A percentile compares a stretch with the other conserved stretches of the same genome.
phyloP scores from a whole-genome alignment of 2,888 invertebrate species.

The Electrophaes corylata region DNA sequence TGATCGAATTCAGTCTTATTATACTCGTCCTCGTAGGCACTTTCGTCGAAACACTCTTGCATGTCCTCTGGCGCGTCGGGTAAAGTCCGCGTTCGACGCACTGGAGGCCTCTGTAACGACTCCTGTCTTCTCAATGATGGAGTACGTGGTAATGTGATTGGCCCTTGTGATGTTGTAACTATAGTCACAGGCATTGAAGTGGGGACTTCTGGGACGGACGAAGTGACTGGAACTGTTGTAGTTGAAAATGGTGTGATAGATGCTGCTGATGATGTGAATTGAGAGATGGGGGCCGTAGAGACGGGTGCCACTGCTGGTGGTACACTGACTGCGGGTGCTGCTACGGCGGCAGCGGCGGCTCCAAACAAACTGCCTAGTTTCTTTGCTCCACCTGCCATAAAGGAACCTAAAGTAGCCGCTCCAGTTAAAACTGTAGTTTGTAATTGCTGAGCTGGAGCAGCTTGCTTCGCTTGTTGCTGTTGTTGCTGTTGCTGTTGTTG shows the following conservation, averaged over 20 bases:
- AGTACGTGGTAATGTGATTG: constrained; percentile 69
- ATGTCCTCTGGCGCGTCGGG: constrained; percentile 79
- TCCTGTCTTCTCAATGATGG: constrained; percentile 78
- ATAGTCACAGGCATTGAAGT: constrained; percentile 66
- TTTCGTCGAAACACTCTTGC: constrained; percentile 77
- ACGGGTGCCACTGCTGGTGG: constrained; percentile 48
- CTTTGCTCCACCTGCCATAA: constrained; percentile 80
- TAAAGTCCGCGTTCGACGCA: constrained; percentile 75
- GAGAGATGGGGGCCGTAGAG: constrained; percentile 53
- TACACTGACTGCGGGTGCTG: constrained; percentile 61
- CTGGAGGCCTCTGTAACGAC: constrained; percentile 79
- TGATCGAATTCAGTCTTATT: constrained; percentile 81
- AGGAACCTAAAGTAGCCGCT: constrained; percentile 77
- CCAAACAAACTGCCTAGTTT: constrained; percentile 79
- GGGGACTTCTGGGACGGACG: constrained; percentile 74
- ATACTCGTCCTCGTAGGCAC: constrained; percentile 83
- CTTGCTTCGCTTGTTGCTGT: constrained; percentile 66
- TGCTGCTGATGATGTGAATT: constrained; percentile 58
- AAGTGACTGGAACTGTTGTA: constrained; percentile 63
- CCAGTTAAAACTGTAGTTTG: constrained; percentile 75
- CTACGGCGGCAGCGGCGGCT: constrained; percentile 77
- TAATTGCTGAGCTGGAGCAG: constrained; percentile 69
- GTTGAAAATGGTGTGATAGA: constrained; percentile 63
- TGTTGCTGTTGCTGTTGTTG: constrained; percentile 62
- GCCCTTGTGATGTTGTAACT: constrained; percentile 62